Conservation (phyloP, 2,797 vertebrate species). For the Cetoscarus ocellatus region DNA sequence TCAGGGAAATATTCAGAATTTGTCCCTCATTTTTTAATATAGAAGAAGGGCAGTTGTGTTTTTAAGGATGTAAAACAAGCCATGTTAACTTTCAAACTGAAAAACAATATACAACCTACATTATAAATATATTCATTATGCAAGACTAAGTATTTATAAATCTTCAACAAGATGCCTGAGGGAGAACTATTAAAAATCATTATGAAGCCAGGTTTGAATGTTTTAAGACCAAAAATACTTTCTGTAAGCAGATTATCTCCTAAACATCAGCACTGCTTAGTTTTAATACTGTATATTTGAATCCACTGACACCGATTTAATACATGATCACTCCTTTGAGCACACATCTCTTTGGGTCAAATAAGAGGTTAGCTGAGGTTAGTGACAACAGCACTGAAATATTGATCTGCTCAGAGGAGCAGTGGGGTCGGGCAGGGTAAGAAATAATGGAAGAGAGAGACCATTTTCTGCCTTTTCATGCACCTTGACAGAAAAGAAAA, state of each 20-base stretch:
- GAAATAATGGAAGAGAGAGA: neutral
- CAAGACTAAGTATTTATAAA: neutral
- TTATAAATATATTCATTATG: neutral
- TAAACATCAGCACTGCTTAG: neutral
- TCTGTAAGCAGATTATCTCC: neutral
- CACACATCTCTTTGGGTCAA: neutral
- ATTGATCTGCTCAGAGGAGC: neutral
- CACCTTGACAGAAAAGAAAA: no score
- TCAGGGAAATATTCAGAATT: neutral
- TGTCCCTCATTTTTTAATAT: neutral
- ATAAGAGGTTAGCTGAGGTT: constrained; percentile 6
- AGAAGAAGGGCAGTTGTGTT: neutral
- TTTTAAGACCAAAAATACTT: neutral
- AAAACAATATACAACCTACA: neutral
- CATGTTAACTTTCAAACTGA: neutral
- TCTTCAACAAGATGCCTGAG: neutral
- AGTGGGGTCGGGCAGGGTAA: no score
- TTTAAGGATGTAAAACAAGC: neutral
- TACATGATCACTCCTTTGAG: neutral
- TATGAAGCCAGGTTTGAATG: neutral
- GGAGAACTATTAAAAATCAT: neutral
- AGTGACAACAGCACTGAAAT: neutral
- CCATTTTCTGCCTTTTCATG: no score
- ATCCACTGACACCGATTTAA: neutral
- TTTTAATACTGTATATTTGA: neutral